phyloP scores from a whole-genome alignment of 2,113 vertebrate genomes.

The Strigops habroptila region DNA sequence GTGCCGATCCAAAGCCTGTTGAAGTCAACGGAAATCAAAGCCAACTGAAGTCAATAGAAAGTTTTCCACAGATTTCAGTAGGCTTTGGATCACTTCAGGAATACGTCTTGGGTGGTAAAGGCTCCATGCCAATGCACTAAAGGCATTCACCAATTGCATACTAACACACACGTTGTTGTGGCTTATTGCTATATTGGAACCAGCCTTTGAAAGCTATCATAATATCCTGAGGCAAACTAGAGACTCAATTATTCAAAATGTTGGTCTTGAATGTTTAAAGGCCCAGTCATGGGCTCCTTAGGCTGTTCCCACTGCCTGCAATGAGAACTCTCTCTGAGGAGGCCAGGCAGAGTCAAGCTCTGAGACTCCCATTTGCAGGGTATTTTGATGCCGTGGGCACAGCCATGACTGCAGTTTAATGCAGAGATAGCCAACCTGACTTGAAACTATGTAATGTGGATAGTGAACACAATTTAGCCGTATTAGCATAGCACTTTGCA shows the following conservation, averaged over 20 bases:
- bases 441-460: slow-evolving; percentile 7
- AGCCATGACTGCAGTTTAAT: neutral
- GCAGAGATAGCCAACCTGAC: slow-evolving; percentile 16
- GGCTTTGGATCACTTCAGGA: slow-evolving; percentile 29
- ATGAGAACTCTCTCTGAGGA: neutral
- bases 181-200: slow-evolving; percentile 62
- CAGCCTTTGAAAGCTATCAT: slow-evolving; percentile 60
- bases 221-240: slow-evolving; percentile 52
- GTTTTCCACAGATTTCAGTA: slow-evolving; percentile 59
- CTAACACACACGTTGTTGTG: slow-evolving; percentile 64
- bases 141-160: slow-evolving; percentile 52
- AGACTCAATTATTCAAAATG: slow-evolving; percentile 61
- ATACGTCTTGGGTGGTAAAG: slow-evolving; percentile 63
- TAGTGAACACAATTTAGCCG: neutral
- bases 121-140: slow-evolving; percentile 50
- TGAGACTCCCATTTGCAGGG: neutral
- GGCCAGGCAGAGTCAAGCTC: neutral
- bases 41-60: slow-evolving; percentile 50
- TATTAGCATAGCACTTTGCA: neutral
- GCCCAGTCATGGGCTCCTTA: slow-evolving; percentile 21
- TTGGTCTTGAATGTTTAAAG: slow-evolving; percentile 53
- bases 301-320: slow-evolving; percentile 36
- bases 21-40: slow-evolving; percentile 29
- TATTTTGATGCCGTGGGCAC: neutral
- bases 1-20: neutral